Evolutionary conservation across 2,888 invertebrate genomes (phyloP), one percentile per base, ranked within the genome.

Genomic region (Rotaria magnacalcarata): DNA sequence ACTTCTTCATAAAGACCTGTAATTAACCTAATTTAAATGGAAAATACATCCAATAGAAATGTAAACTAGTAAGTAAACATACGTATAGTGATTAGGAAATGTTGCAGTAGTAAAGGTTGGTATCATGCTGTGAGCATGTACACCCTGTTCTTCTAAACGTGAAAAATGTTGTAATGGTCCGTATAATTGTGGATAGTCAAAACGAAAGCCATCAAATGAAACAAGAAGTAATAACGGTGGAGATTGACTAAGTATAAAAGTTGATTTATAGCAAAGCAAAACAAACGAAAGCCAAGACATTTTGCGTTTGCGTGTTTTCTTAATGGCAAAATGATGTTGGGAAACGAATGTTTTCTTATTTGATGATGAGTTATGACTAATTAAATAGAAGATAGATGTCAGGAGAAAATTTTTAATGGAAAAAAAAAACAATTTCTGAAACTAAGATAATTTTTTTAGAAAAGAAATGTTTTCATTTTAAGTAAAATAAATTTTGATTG

Each of bases 181-280:
- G 47, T 56, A 24, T 50, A 54, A 21, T 21, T 47, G 19, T 21
- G 85, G 74, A 60, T 86, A 86, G 56, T 86, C 86, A 75, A 75
- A 86, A 52, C 86, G 54, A 54, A 86, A 86, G 27, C 86, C 86
- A 84, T 86, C 85, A 41, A 86, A 86, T n/a, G 86, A 86, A 84
- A 86, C 60, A 27, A 86, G 80, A 41, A 86, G 19, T 27, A 86
- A 52, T 41, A 86, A 52, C 19, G 86, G 86, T 74, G 50, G 10
- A 34, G 84, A 84, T 41, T 67, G 67, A 11, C 27, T 27, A 34
- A 16, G 27, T 27, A 67, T 27, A 34, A 67, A 27, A 4, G 27
- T 34, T 27, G 27, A 34, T 2, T 67, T 27, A 34, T 34, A 67
- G 1, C 10, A 67, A 16, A 67, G 6, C 16, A 67, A 34, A 67